phyloP scores from a whole-genome alignment of 30 jellyfish, hydroid and myxozoan genomes.

The Haliclystus octoradiatus region DNA sequence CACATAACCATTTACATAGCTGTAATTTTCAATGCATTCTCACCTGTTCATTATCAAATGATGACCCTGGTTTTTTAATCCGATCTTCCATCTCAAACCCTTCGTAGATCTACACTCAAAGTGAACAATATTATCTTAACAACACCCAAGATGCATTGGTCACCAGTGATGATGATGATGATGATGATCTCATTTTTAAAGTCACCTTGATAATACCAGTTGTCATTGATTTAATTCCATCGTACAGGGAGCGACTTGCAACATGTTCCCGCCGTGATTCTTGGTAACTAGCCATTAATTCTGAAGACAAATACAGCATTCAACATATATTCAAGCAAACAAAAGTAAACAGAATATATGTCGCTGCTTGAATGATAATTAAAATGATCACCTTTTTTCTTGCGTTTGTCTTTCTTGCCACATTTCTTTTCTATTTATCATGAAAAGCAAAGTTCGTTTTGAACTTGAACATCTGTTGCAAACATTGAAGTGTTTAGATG shows the following conservation, averaged over 20 bases:
- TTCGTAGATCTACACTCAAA: slow-evolving; percentile 40
- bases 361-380: not conserved
- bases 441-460: not conserved
- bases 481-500: too few relatives aligned
- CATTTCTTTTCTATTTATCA: slow-evolving; percentile 11
- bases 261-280: slow-evolving; percentile 54
- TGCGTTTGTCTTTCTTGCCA: slow-evolving; percentile 73
- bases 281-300: slow-evolving; percentile 32
- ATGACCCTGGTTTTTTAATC: slow-evolving; percentile 53
- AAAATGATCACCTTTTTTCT: slow-evolving; percentile 30
- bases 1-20: not conserved
- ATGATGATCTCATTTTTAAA: not conserved
- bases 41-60: slow-evolving; percentile 65
- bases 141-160: not conserved
- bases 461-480: not conserved
- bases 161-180: not conserved
- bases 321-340: not conserved
- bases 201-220: slow-evolving; percentile 44
- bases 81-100: slow-evolving; percentile 71
- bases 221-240: slow-evolving; percentile 56
- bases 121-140: not conserved
- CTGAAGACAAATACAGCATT: slow-evolving; percentile 1
- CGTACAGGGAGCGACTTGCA: slow-evolving; percentile 25
- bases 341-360: not conserved
- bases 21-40: too few relatives aligned